phyloP scores from a whole-genome alignment of 1,140 invertebrate genomes.

The Trachelipus rathkii region DNA sequence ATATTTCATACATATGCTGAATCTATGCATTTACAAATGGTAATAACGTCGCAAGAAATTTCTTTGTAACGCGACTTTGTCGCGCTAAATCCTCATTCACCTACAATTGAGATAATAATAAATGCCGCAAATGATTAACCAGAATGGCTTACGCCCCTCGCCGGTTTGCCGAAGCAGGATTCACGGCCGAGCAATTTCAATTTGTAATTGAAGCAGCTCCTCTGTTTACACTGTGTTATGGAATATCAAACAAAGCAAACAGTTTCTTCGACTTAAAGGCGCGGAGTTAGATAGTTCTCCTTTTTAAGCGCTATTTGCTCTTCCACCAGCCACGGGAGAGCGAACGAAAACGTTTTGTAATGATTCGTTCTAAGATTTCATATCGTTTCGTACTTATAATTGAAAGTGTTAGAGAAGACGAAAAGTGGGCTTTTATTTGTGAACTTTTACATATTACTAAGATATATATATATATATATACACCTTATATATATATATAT shows the following conservation, averaged over 20 bases:
- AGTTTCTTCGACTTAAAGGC: conserved; percentile 38
- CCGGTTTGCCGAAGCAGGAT: conserved; percentile 26
- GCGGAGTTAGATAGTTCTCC: conserved; percentile 35
- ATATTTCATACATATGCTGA: background rate
- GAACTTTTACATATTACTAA: background rate
- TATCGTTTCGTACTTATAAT: conserved; percentile 31
- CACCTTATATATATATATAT: conserved; percentile 11
- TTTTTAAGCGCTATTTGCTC: conserved; percentile 38
- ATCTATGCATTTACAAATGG: background rate
- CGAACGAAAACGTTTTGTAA: background rate
- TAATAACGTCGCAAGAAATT: background rate
- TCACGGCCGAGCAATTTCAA: conserved; percentile 42
- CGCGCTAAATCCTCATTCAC: too few relatives aligned
- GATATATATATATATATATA: conserved; percentile 6
- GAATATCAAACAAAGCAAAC: conserved; percentile 44
- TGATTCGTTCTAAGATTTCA: conserved; percentile 23
- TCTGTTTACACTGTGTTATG: conserved; percentile 43
- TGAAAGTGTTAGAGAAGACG: background rate
- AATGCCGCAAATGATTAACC: background rate
- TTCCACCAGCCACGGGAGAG: conserved; percentile 26
- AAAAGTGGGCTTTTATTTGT: background rate
- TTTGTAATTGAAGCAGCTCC: conserved; percentile 43
- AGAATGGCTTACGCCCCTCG: background rate
- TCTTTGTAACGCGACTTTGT: background rate
- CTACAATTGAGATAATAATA: background rate